Conservation (phyloP, 1,140 invertebrate genomes). For the Gerris buenoi region DNA sequence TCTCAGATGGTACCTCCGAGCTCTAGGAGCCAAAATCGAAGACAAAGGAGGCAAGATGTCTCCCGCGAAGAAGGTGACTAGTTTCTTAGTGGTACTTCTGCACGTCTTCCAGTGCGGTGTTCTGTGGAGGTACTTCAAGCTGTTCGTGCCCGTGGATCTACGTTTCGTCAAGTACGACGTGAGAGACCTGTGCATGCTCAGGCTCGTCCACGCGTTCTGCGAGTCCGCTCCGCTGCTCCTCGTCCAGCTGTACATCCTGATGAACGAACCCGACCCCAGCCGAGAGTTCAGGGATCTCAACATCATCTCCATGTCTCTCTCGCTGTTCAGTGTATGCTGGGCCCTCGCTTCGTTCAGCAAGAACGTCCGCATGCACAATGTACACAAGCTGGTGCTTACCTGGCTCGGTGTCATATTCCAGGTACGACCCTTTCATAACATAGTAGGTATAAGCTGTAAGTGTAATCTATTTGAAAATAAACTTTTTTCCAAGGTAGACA, state of each 20-base stretch:
- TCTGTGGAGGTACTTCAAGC: slow-evolving; percentile 69
- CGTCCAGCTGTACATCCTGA: slow-evolving; percentile 62
- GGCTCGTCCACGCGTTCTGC: slow-evolving; percentile 72
- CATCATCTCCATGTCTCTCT: slow-evolving; percentile 63
- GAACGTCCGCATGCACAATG: slow-evolving; percentile 61
- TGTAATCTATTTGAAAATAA: background rate
- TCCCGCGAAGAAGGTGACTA: slow-evolving; percentile 14
- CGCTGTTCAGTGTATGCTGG: slow-evolving; percentile 76
- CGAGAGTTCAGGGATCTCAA: slow-evolving; percentile 56
- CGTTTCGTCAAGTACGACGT: slow-evolving; percentile 65
- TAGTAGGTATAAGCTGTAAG: background rate
- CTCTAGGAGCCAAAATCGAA: slow-evolving; percentile 11
- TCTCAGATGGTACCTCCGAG: slow-evolving; percentile 31
- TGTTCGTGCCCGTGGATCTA: slow-evolving; percentile 73
- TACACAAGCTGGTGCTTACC: slow-evolving; percentile 67
- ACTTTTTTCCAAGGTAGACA: background rate
- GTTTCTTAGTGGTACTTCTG: slow-evolving; percentile 38
- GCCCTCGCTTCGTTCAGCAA: slow-evolving; percentile 79
- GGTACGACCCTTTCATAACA: slow-evolving; percentile 22
- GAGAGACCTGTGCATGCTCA: slow-evolving; percentile 55
- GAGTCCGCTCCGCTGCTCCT: slow-evolving; percentile 75
- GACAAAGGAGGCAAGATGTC: slow-evolving; percentile 13
- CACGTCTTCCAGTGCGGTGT: slow-evolving; percentile 69
- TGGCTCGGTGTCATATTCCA: slow-evolving; percentile 80
- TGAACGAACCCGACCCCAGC: slow-evolving; percentile 25